Conservation (phyloP, 2,113 vertebrate species). For the Casuarius casuarius region DNA sequence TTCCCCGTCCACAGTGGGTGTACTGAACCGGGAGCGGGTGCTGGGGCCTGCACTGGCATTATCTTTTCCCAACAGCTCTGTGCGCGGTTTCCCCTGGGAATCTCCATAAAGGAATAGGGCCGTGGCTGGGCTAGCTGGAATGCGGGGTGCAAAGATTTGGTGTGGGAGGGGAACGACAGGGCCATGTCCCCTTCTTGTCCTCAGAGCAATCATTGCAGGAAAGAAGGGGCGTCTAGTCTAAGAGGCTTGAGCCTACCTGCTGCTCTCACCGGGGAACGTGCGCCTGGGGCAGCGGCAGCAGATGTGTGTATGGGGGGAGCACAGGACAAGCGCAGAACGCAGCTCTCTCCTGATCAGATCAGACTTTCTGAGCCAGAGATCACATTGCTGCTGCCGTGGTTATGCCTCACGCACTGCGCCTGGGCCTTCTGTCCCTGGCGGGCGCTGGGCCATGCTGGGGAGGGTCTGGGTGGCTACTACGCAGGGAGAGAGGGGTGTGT, state of each 20-base stretch:
- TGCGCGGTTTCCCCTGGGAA: background rate
- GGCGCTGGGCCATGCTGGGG: fast-evolving
- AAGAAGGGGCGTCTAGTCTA: background rate
- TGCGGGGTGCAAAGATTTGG: background rate
- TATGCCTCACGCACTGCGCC: fast-evolving
- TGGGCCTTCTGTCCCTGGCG: too few species aligned
- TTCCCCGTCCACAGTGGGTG: fast-evolving
- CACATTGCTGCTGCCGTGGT: background rate
- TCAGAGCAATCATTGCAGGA: too few species aligned
- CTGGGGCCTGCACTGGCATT: fast-evolving
- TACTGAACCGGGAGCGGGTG: background rate
- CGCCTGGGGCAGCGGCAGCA: background rate
- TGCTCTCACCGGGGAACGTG: background rate
- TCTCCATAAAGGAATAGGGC: background rate
- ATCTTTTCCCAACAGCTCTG: background rate
- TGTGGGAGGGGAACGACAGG: too few species aligned
- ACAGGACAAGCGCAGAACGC: fast-evolving
- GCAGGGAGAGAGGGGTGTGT: fast-evolving
- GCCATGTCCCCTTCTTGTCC: background rate
- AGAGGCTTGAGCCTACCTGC: background rate
- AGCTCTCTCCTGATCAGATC: background rate
- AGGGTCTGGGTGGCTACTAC: background rate
- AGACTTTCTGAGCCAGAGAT: background rate
- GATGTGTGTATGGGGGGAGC: background rate
- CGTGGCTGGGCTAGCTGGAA: too few species aligned